These are phyloP conservation scores for Tokudaia tokunoshimensis DNA, from an alignment of 2,797 vertebrate genomes.

Conservation along the genomic window DNA sequence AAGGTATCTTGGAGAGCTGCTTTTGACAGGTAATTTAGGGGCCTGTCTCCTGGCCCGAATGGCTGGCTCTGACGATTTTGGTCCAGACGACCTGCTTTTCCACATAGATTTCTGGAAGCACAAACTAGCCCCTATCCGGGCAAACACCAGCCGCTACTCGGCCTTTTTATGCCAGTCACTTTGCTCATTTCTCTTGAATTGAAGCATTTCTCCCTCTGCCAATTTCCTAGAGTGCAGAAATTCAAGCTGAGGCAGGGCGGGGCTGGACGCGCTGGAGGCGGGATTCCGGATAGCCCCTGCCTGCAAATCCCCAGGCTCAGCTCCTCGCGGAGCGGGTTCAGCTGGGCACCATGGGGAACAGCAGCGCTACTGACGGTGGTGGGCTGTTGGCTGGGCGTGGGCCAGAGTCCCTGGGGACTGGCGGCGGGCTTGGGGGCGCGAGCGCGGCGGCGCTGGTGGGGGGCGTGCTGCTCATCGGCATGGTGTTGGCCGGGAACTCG, in stretches of 20 bases:
- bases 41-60: neutral
- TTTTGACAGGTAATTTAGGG: neutral
- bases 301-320: neutral
- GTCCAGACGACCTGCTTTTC: neutral
- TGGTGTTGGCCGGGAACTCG: slow-evolving; percentile 94
- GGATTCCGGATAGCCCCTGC: neutral
- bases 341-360: slow-evolving; percentile 77
- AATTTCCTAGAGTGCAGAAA: neutral
- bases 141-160: too few species aligned
- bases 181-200: too few species aligned
- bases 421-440: neutral
- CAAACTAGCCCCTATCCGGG: too few species aligned
- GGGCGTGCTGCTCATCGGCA: slow-evolving; percentile 92
- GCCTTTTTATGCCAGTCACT: neutral
- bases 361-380: slow-evolving; percentile 49
- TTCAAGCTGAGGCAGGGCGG: neutral
- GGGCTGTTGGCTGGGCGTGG: slow-evolving; percentile 88
- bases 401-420: neutral
- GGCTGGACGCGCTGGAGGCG: neutral
- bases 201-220: neutral
- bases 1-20: neutral
- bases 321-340: neutral
- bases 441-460: slow-evolving; percentile 89
- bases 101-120: neutral
- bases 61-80: neutral